These are phyloP conservation scores for Corythornis cristatus DNA, from an alignment of 2,113 vertebrate genomes.

Conservation along the genomic window DNA sequence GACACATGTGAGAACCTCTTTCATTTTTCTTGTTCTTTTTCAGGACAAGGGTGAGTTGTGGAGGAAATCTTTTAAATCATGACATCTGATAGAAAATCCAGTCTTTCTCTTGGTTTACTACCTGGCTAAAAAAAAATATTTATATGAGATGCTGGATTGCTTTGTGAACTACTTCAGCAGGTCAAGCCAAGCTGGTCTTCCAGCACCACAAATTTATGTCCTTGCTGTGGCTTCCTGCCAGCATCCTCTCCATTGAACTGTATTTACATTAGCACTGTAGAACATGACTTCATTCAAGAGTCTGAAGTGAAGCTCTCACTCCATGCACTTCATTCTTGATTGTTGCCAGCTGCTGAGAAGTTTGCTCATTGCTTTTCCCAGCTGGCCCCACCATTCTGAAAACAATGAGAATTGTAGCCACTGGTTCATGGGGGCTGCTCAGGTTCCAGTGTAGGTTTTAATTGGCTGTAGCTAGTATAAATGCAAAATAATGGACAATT, in stretches of 20 bases:
- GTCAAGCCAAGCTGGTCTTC: conserved; percentile 2
- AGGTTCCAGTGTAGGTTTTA: background rate
- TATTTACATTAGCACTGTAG: conserved; percentile 56
- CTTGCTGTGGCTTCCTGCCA: conserved; percentile 28
- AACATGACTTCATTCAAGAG: conserved; percentile 34
- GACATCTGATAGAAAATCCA: background rate
- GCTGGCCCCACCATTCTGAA: background rate
- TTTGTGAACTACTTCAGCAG: conserved; percentile 11
- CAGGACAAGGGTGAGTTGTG: background rate
- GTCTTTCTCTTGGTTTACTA: conserved; percentile 17
- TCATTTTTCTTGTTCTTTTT: background rate
- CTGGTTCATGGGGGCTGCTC: background rate
- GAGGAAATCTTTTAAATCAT: background rate
- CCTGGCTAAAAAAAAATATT: conserved; percentile 31
- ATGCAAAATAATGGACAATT: background rate
- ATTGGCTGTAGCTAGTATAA: background rate
- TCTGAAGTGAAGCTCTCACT: conserved; percentile 26
- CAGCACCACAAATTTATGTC: conserved; percentile 32
- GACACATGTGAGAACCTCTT: background rate
- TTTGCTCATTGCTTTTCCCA: background rate
- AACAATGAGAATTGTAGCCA: background rate
- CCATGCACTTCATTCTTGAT: background rate
- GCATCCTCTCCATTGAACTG: conserved; percentile 20
- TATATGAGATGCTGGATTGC: background rate
- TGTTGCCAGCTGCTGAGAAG: conserved; percentile 10